Evolutionary conservation across 1,140 invertebrate species (phyloP).

Genomic region (Heliconius hermathena): DNA sequence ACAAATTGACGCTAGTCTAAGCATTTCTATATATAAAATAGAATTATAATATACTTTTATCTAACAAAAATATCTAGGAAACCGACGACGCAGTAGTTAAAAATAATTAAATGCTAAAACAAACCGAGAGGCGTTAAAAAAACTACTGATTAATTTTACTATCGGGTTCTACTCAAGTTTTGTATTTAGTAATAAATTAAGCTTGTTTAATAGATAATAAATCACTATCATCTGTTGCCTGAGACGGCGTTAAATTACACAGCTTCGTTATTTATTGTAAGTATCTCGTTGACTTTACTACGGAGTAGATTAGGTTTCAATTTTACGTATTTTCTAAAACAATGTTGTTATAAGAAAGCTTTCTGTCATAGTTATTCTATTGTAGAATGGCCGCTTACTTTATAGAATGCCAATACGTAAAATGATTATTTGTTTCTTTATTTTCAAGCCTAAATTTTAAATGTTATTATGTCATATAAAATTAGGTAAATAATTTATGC

Average conservation of each 20-base stretch:
- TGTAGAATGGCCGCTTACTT: neutral
- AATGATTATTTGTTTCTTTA: neutral
- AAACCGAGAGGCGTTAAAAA: slow-evolving; percentile 20
- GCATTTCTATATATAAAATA: too few species aligned
- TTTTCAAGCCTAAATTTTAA: neutral
- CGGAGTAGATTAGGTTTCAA: slow-evolving; percentile 27
- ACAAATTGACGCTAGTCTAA: too few species aligned
- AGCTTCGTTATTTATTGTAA: slow-evolving; percentile 30
- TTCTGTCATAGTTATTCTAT: neutral
- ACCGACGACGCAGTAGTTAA: neutral
- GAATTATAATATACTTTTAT: neutral
- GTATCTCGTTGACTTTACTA: slow-evolving; percentile 31
- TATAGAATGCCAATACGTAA: neutral
- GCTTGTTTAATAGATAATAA: slow-evolving; percentile 48
- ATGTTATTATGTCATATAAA: slow-evolving; percentile 11
- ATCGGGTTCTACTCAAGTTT: slow-evolving; percentile 31
- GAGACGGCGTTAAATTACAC: slow-evolving; percentile 42
- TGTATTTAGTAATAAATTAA: slow-evolving; percentile 54
- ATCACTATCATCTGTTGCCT: slow-evolving; percentile 48
- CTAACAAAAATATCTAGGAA: neutral
- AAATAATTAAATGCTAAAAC: slow-evolving; percentile 3
- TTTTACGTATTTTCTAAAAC: slow-evolving; percentile 21
- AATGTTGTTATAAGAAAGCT: slow-evolving; percentile 17
- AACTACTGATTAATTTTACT: slow-evolving; percentile 35
- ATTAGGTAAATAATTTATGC: slow-evolving; percentile 23